phyloP scores from a whole-genome alignment of 2,113 vertebrate genomes.

The Euleptes europaea region DNA sequence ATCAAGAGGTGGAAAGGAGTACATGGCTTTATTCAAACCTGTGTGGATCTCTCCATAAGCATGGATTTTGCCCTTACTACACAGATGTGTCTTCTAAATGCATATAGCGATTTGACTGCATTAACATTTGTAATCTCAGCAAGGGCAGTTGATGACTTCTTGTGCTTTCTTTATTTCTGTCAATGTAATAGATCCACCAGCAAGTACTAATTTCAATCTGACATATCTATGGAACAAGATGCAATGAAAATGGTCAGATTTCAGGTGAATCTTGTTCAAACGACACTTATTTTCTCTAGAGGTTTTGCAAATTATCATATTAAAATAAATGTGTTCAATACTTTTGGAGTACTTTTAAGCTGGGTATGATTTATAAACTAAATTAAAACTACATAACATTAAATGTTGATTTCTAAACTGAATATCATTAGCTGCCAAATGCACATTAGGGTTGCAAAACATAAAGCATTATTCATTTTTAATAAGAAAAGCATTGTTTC shows the following conservation, averaged over 20 bases:
- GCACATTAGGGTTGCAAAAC: constrained; percentile 18
- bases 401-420: constrained; percentile 36
- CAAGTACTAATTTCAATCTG: background rate
- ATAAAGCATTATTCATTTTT: constrained; percentile 50
- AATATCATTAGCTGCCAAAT: constrained; percentile 6
- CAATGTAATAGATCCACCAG: background rate
- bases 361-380: constrained; percentile 25
- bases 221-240: background rate
- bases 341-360: constrained; percentile 16
- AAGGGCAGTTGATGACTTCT: background rate
- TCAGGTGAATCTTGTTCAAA: background rate
- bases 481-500: constrained; percentile 36
- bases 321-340: background rate
- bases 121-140: constrained; percentile 19
- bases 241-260: constrained; percentile 8
- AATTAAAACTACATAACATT: constrained; percentile 30
- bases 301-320: constrained; percentile 5
- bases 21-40: too few relatives aligned
- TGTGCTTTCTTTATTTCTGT: background rate
- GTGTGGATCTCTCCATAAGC: too few relatives aligned
- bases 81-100: constrained; percentile 23
- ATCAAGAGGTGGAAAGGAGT: too few relatives aligned
- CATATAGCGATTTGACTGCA: constrained; percentile 3
- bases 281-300: background rate
- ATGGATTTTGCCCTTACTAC: too few relatives aligned